Evolutionary conservation across 2,113 vertebrate species (phyloP), one percentile per base, ranked within the genome.

Genomic region (Orycteropus afer): DNA sequence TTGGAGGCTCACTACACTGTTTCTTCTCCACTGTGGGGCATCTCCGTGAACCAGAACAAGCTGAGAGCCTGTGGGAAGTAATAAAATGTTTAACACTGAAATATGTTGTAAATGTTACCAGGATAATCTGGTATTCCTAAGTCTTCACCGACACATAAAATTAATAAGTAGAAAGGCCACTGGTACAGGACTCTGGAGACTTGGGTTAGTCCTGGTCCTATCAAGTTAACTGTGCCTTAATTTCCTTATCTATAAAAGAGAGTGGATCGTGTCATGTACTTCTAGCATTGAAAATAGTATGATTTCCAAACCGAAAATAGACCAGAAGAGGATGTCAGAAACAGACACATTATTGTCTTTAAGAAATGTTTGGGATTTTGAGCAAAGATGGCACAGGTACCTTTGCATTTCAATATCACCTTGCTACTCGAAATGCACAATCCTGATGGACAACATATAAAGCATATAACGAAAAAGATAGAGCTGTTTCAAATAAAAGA

Each of bases 191-290:
- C 79, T 80, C 15, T 93, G 55, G 37, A n/a, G 27, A 51, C n/a
- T 29, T 82, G 32, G n/a, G 22, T 77, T 76, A 90, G 61, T 40
- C 1, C 11, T 65, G 57, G 49, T 47, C 12, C 12, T 86, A 63
- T 94, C 59, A 92, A 89, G 12, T 63, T 86, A 81, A 63, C 45
- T 61, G 73, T 85, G 47, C 13, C 9, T 93, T 67, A 37, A 23
- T 88, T 88, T 78, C 59, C 29, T 84, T 61, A 83, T 74, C 53
- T 74, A 13, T 78, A 25, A 78, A 94, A 94, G 63, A 49, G 27
- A 88, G 15, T 51, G 55, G 10, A 37, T 76, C 73, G 80, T 59
- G 5, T 61, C 73, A 76, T 77, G 25, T 89, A 82, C 12, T 61
- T 92, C 47, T 10, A 89, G 77, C 42, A 86, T 59, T 49, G 61